These are phyloP conservation scores for Lepidostoma basale DNA, from an alignment of 1,140 invertebrate species.

Conservation along the genomic window DNA sequence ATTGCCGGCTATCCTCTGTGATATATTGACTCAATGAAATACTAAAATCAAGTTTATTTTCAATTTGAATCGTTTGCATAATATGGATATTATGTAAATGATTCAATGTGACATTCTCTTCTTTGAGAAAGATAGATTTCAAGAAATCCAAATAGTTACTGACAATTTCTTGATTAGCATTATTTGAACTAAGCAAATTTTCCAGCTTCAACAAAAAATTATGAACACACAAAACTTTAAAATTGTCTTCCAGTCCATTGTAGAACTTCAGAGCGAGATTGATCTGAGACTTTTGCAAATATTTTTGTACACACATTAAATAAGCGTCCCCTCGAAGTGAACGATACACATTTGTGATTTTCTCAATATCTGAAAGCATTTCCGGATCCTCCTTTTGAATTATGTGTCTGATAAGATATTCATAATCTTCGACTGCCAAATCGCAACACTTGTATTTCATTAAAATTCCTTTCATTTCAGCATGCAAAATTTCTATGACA, in stretches of 20 bases:
- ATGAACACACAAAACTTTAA: slow-evolving; percentile 33
- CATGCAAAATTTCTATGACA: slow-evolving; percentile 32
- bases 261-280: slow-evolving; percentile 33
- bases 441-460: slow-evolving; percentile 44
- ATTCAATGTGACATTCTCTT: slow-evolving; percentile 20
- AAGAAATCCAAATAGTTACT: slow-evolving; percentile 41
- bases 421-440: slow-evolving; percentile 37
- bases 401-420: slow-evolving; percentile 34
- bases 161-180: slow-evolving; percentile 12
- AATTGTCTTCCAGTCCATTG: slow-evolving; percentile 24
- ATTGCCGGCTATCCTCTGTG: slow-evolving; percentile 31
- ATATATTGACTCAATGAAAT: slow-evolving; percentile 39
- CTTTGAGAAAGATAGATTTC: slow-evolving; percentile 19
- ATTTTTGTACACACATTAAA: slow-evolving; percentile 35
- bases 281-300: slow-evolving; percentile 28
- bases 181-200: slow-evolving; percentile 22
- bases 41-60: slow-evolving; percentile 35
- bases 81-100: slow-evolving; percentile 34
- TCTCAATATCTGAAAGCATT: slow-evolving; percentile 41
- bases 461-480: slow-evolving; percentile 34
- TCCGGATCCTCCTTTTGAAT: slow-evolving; percentile 31
- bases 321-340: slow-evolving; percentile 40
- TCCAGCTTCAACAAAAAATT: slow-evolving; percentile 33
- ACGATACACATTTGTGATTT: slow-evolving; percentile 37
- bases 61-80: too few species aligned